Evolutionary conservation across 2,888 invertebrate species (phyloP).

Genomic region (Nysson spinosus): DNA sequence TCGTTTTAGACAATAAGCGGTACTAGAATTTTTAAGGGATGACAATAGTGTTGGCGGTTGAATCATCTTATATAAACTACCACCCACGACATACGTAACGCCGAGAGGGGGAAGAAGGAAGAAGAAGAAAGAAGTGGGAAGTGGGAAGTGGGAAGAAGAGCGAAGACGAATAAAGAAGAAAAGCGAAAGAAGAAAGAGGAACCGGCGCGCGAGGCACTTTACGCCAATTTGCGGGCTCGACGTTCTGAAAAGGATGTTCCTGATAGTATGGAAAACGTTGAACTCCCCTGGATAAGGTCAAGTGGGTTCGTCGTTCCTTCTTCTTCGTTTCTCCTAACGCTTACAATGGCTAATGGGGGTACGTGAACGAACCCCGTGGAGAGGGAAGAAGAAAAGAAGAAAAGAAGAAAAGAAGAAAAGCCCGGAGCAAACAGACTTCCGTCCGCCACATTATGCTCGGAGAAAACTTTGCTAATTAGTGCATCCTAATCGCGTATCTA

Average conservation of each 20-base stretch:
- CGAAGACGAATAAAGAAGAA: slow-evolving; percentile 17
- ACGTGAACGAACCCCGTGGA: not conserved
- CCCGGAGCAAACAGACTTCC: slow-evolving; percentile 3
- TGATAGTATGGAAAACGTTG: slow-evolving; percentile 57
- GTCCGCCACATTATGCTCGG: not conserved
- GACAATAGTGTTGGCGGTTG: slow-evolving; percentile 40
- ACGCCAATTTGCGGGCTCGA: slow-evolving; percentile 59
- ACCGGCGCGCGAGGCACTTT: slow-evolving; percentile 54
- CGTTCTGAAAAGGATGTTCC: slow-evolving; percentile 64
- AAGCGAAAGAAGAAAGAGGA: slow-evolving; percentile 10
- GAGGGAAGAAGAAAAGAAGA: no score
- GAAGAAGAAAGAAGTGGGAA: not conserved
- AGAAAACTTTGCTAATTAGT: slow-evolving; percentile 20
- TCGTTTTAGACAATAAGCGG: slow-evolving; percentile 18
- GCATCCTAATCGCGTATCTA: slow-evolving; percentile 15
- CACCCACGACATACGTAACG: slow-evolving; percentile 50
- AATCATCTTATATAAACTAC: slow-evolving; percentile 49
- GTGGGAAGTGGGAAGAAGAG: slow-evolving; percentile 6
- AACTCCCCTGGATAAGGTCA: slow-evolving; percentile 50
- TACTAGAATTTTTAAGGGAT: slow-evolving; percentile 4
- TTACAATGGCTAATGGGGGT: slow-evolving; percentile 35
- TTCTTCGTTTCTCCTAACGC: slow-evolving; percentile 20
- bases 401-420: no score
- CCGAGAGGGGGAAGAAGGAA: slow-evolving; percentile 16
- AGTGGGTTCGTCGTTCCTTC: slow-evolving; percentile 32